phyloP scores from a whole-genome alignment of 2,888 invertebrate species.

The Nemoura dubitans region DNA sequence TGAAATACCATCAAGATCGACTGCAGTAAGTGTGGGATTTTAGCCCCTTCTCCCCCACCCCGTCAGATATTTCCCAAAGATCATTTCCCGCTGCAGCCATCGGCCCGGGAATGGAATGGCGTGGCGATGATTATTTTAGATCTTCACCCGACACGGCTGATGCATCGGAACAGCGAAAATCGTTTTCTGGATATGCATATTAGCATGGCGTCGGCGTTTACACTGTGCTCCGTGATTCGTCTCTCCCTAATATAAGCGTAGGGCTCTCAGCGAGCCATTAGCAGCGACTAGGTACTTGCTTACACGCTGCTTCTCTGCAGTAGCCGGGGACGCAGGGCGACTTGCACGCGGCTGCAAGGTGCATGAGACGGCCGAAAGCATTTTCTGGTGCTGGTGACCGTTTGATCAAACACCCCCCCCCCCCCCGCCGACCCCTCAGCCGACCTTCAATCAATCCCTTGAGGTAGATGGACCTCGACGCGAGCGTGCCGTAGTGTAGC shows the following conservation, averaged over 20 bases:
- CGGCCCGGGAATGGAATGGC: background rate
- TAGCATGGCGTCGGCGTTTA: conserved; percentile 26
- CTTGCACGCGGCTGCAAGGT: no score
- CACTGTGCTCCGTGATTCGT: background rate
- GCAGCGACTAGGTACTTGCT: background rate
- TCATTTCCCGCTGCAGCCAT: background rate
- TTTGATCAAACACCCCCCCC: conserved; percentile 22
- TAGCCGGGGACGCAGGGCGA: no score
- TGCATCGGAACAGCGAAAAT: conserved; percentile 46
- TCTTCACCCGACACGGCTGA: conserved; percentile 13
- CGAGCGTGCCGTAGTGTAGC: background rate
- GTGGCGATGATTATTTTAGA: conserved; percentile 3
- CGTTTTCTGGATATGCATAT: conserved; percentile 48
- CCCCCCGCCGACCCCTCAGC: conserved; percentile 31
- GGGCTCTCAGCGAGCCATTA: background rate
- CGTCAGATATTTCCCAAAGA: background rate
- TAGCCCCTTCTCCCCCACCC: no score
- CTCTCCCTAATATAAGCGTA: background rate
- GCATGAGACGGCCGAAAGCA: no score
- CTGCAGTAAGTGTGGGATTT: no score
- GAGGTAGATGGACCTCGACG: background rate
- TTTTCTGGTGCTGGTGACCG: conserved; percentile 17
- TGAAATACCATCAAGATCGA: no score
- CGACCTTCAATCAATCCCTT: background rate
- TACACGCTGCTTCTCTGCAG: no score